phyloP scores from a whole-genome alignment of 2,113 vertebrate species.

The Phalacrocorax aristotelis region DNA sequence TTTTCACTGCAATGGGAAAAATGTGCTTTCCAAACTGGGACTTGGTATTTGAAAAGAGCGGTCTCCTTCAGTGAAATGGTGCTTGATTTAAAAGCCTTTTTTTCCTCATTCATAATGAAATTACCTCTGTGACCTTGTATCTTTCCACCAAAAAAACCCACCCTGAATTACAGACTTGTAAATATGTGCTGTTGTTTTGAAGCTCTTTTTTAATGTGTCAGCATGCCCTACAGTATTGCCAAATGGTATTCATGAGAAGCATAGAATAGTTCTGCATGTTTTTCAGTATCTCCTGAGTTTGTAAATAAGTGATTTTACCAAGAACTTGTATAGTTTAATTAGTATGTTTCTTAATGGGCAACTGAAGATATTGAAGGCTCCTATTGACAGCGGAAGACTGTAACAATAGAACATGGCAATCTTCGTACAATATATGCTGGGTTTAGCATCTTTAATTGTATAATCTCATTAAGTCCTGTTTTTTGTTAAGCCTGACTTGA shows the following conservation, averaged over 20 bases:
- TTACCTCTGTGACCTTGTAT: not conserved
- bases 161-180: not conserved
- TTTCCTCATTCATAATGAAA: not conserved
- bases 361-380: not conserved
- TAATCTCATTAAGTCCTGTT: not conserved
- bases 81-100: not conserved
- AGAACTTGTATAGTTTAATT: not conserved
- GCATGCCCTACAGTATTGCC: not conserved
- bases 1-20: constrained; percentile 60
- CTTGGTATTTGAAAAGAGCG: constrained; percentile 36
- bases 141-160: not conserved
- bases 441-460: not conserved
- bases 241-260: not conserved
- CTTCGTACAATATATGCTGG: not conserved
- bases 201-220: not conserved
- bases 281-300: not conserved
- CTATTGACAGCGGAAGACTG: not conserved
- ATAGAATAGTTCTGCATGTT: not conserved
- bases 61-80: constrained; percentile 36
- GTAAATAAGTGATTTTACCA: not conserved
- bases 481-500: not conserved
- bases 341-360: not conserved
- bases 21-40: constrained; percentile 55
- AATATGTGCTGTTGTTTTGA: not conserved
- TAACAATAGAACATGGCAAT: not conserved